phyloP scores from a whole-genome alignment of 2,888 invertebrate genomes.

The Cosmopolites sordidus region DNA sequence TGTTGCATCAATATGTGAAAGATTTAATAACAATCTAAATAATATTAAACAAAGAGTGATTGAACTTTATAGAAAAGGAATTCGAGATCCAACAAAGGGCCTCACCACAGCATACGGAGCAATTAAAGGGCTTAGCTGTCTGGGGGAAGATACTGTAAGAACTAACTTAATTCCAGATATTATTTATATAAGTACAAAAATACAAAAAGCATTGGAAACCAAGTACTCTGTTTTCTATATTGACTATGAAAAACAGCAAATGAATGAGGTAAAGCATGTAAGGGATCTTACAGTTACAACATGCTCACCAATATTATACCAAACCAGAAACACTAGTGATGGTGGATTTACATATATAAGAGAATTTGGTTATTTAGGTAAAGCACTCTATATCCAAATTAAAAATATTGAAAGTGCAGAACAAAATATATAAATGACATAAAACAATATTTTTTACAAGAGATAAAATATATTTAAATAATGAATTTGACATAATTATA shows the following conservation, averaged over 20 bases:
- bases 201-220: constrained; percentile 33
- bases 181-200: constrained; percentile 30
- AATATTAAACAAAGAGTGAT: constrained; percentile 37
- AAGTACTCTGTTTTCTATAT: constrained; percentile 25
- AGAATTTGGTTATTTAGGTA: constrained; percentile 39
- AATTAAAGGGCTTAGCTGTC: constrained; percentile 36
- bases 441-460: no score
- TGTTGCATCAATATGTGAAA: constrained; percentile 33
- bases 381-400: constrained; percentile 35
- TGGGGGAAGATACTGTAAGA: constrained; percentile 36
- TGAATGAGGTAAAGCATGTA: constrained; percentile 36
- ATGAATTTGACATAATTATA: no score
- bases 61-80: constrained; percentile 33
- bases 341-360: constrained; percentile 34
- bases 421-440: constrained; percentile 14
- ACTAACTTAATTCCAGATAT: constrained; percentile 34
- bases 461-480: no score
- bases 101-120: constrained; percentile 39
- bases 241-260: constrained; percentile 32
- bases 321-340: constrained; percentile 31
- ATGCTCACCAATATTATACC: constrained; percentile 34
- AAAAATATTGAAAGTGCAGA: constrained; percentile 37
- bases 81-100: constrained; percentile 31
- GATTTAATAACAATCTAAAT: constrained; percentile 33
- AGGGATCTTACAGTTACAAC: constrained; percentile 33